Percentiles rank a stretch among this genome's conserved stretches.
These are phyloP conservation scores for Argyresthia albistria DNA, from an alignment of 2,888 invertebrate genomes.

Conservation along the genomic window DNA sequence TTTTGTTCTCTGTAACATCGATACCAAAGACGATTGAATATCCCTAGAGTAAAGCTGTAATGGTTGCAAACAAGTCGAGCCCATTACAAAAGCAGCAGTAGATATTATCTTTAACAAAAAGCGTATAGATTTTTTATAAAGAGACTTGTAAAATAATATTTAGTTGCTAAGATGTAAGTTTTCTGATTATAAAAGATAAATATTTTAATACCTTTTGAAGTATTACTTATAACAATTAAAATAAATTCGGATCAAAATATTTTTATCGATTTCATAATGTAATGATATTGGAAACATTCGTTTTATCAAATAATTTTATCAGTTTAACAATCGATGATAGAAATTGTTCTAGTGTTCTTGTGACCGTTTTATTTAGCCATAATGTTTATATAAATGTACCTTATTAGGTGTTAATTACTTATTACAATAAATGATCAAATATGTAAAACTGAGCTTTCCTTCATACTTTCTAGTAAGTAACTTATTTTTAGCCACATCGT, in stretches of 20 bases:
- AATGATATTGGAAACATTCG: no score
- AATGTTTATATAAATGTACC: slow-evolving; percentile 52
- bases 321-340: no score
- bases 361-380: slow-evolving; percentile 41
- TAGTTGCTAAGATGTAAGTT: slow-evolving; percentile 35
- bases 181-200: slow-evolving; percentile 34
- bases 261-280: no score
- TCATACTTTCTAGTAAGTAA: no score
- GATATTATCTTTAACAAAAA: slow-evolving; percentile 18
- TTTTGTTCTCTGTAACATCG: slow-evolving; percentile 55
- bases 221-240: slow-evolving; percentile 31
- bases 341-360: slow-evolving; percentile 4
- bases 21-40: slow-evolving; percentile 72
- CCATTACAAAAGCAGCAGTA: slow-evolving; percentile 32
- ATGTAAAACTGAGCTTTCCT: slow-evolving; percentile 18
- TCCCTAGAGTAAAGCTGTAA: slow-evolving; percentile 50
- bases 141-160: slow-evolving; percentile 63
- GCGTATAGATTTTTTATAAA: slow-evolving; percentile 27
- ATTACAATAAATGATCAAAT: slow-evolving; percentile 63
- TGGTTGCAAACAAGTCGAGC: slow-evolving; percentile 19
- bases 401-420: slow-evolving; percentile 47
- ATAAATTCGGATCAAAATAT: slow-evolving; percentile 3
- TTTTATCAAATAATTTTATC: no score
- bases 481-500: no score
- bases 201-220: slow-evolving; percentile 61